Conservation (phyloP, 2,888 invertebrate species). For the Tanytarsus gracilentus region DNA sequence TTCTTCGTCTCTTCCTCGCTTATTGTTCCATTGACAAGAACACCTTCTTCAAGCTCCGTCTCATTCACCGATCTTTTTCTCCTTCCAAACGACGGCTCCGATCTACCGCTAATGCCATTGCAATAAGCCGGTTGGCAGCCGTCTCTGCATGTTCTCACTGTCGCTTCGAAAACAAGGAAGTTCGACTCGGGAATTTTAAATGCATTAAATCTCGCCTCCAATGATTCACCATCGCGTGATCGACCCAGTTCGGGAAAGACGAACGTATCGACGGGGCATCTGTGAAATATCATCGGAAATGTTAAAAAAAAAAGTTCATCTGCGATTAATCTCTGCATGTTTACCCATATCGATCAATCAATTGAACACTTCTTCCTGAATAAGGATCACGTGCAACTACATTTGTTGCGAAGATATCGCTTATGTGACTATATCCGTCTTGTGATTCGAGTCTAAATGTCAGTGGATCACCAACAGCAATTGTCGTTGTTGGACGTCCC, state of each 20-base stretch:
- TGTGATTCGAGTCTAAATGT: constrained; percentile 83
- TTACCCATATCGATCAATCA: constrained; percentile 84
- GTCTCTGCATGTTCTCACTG: constrained; percentile 77
- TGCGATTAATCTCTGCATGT: constrained; percentile 34
- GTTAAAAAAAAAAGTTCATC: neutral
- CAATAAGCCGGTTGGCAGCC: constrained; percentile 88
- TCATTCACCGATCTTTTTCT: constrained; percentile 50
- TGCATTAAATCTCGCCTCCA: constrained; percentile 86
- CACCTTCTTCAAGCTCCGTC: constrained; percentile 33
- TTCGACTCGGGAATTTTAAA: constrained; percentile 93
- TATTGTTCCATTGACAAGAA: neutral
- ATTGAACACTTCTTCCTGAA: constrained; percentile 78
- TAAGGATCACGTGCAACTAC: constrained; percentile 89
- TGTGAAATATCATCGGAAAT: constrained; percentile 37
- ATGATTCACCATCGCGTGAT: constrained; percentile 72
- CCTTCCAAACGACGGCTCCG: constrained; percentile 73
- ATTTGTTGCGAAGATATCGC: constrained; percentile 87
- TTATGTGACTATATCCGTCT: constrained; percentile 78
- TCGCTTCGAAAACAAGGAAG: constrained; percentile 87
- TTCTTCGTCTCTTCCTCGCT: neutral
- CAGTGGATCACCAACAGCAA: constrained; percentile 84
- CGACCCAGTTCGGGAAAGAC: constrained; percentile 86
- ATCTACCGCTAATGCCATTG: constrained; percentile 65
- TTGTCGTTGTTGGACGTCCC: constrained; percentile 83
- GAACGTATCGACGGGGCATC: constrained; percentile 84